Conservation (phyloP, 2,113 vertebrate genomes). For the western clawed frog (Xenopus tropicalis) region DNA sequence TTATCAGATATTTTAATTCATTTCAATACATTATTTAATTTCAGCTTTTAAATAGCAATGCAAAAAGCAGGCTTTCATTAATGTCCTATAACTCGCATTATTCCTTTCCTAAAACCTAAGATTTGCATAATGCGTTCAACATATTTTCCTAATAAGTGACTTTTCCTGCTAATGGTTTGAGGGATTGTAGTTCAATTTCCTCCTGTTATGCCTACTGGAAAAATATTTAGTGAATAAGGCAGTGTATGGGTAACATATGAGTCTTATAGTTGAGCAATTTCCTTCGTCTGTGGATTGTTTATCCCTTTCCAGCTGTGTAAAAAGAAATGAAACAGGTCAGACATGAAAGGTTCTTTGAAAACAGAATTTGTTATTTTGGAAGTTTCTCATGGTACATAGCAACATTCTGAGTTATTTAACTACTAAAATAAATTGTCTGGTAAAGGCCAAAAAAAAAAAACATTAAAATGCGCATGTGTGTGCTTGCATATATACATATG, state of each 20-base stretch:
- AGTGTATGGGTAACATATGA: slow-evolving; percentile 44
- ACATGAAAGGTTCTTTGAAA: slow-evolving; percentile 39
- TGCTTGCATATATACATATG: too few species aligned
- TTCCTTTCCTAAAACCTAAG: slow-evolving; percentile 27
- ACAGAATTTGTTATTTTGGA: slow-evolving; percentile 32
- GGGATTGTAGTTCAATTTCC: slow-evolving; percentile 45
- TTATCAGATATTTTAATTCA: too few species aligned
- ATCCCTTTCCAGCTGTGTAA: slow-evolving; percentile 35
- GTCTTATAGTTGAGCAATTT: slow-evolving; percentile 39
- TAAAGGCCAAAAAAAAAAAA: too few species aligned
- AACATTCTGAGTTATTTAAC: not conserved
- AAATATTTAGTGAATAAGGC: slow-evolving; percentile 40
- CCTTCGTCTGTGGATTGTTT: slow-evolving; percentile 36
- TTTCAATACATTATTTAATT: too few species aligned
- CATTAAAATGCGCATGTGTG: too few species aligned
- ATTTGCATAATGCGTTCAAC: too few species aligned
- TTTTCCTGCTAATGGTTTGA: slow-evolving; percentile 38
- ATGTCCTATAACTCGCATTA: slow-evolving; percentile 23
- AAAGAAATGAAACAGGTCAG: slow-evolving; percentile 36
- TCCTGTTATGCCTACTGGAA: slow-evolving; percentile 44
- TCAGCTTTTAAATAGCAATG: not conserved
- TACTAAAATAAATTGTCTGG: too few species aligned
- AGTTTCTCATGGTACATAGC: slow-evolving; percentile 18
- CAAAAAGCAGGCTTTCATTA: slow-evolving; percentile 1
- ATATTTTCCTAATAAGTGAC: not conserved